phyloP scores from a whole-genome alignment of 2,888 invertebrate species.

The Xanthorhoe designata region DNA sequence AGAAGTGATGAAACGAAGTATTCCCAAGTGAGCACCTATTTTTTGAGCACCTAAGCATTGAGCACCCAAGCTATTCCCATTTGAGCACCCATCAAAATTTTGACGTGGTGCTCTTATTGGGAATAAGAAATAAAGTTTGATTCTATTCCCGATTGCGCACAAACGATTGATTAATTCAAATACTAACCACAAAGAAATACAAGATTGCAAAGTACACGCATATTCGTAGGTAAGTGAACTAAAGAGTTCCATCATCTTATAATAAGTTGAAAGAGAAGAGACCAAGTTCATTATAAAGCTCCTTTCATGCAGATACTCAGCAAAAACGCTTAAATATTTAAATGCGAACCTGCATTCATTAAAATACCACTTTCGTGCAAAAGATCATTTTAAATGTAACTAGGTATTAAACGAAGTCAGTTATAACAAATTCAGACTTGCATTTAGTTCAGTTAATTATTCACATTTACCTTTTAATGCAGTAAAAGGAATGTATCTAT shows the following conservation, averaged over 20 bases:
- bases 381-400: conserved; percentile 15
- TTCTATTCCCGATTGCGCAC: no score
- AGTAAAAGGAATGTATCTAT: no score
- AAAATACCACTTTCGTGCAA: conserved; percentile 19
- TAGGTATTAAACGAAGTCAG: conserved; percentile 9
- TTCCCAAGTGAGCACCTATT: no score
- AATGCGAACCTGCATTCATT: conserved; percentile 15
- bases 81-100: no score
- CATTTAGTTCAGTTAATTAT: conserved; percentile 10
- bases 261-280: not conserved
- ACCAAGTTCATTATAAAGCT: not conserved
- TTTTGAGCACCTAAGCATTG: no score
- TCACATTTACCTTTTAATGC: not conserved
- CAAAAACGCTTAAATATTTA: not conserved
- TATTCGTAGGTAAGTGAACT: not conserved
- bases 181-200: no score
- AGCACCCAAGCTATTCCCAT: no score
- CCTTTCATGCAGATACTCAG: not conserved
- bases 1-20: no score
- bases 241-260: not conserved
- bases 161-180: no score
- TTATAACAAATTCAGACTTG: not conserved
- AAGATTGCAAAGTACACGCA: no score
- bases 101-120: no score
- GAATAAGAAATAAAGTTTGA: no score